A percentile compares a stretch with the other conserved stretches of the same genome.
These are phyloP conservation scores for Selene dorsalis DNA, from an alignment of 2,797 vertebrate species.

Conservation along the genomic window DNA sequence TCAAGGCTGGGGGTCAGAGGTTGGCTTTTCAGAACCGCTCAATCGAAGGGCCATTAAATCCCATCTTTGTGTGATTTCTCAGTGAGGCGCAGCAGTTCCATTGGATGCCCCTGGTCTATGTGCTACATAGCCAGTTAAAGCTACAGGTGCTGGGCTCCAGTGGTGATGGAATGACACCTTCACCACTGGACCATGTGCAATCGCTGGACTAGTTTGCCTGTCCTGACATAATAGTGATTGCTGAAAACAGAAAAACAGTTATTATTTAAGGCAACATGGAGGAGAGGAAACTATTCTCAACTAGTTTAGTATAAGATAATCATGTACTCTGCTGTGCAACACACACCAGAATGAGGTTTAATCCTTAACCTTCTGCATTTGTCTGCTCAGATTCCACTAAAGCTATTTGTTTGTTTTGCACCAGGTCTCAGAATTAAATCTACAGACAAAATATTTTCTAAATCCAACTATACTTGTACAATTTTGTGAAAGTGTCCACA, in stretches of 20 bases:
- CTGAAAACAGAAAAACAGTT: neutral
- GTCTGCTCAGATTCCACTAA: neutral
- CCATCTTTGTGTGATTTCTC: constrained; percentile 78
- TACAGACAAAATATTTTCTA: constrained; percentile 27
- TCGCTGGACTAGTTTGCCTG: neutral
- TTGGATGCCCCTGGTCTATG: constrained; percentile 28
- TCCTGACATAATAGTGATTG: neutral
- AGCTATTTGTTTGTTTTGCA: neutral
- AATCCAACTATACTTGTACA: constrained; percentile 25
- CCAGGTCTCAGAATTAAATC: constrained; percentile 22
- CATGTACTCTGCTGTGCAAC: neutral
- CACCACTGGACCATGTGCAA: neutral
- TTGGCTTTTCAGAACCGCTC: constrained; percentile 81
- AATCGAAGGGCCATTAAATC: constrained; percentile 84
- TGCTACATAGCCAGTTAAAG: constrained; percentile 20
- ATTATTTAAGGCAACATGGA: neutral
- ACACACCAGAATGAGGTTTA: neutral
- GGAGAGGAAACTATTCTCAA: neutral
- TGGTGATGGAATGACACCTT: constrained; percentile 22
- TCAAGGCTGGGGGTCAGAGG: constrained; percentile 79
- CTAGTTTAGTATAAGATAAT: neutral
- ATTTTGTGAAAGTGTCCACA: constrained; percentile 43
- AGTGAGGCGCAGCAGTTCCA: constrained; percentile 54
- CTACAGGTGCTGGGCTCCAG: constrained; percentile 19
- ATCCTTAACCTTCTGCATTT: neutral